Base-by-base conservation (phyloP, 1,140 invertebrate genomes). In the Plectrocnemia conspersa region DNA sequence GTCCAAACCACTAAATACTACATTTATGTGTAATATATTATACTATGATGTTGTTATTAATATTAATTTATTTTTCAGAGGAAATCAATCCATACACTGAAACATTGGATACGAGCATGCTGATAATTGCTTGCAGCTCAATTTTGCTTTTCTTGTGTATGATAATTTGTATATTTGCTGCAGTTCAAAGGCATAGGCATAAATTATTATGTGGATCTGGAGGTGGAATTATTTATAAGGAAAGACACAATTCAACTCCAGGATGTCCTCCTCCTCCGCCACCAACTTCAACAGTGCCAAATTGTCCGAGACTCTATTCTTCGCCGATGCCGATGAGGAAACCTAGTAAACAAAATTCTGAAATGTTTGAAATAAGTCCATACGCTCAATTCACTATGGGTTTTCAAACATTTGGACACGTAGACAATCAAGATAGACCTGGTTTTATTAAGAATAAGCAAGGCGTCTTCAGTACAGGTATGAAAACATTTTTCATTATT, bases 371-470 rank as follows among this genome's bases (percentile, higher is more conserved):
- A 67, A 89, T 91, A 61, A 88, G 85, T 65, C 87, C 88, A 0
- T 91, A 91, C 68, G 88, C 87, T 7, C 89, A 87, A 45, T 91
- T 89, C 66, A 85, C 83, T 0, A 82, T 89, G 75, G 86, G 88
- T 40, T 89, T 89, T 63, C 85, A 88, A 58, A 89, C 87, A 1
- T 88, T 89, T 58, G 85, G 86, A 0, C 86, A 89, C 63, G 78
- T 86, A 5, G 86, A 88, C 57, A 75, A 75, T 32, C 72, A 75
- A 55, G 73, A 72, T 48, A 65, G 66, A 2, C 73, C 73, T 0
- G 66, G 58, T 13, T 61, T 57, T 44, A 50, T 61, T 2, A 61
- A 61, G 46, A 47, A 38, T 21, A 61, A 61, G 35, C 59, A 56
- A 32, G 59, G 54, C 18, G 46, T 61, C 22, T 61, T 57, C 21